Evolutionary conservation across 92 coral and sea anemone species (phyloP), one percentile per base, ranked within the genome.

Genomic region (Phymanthus crucifer): DNA sequence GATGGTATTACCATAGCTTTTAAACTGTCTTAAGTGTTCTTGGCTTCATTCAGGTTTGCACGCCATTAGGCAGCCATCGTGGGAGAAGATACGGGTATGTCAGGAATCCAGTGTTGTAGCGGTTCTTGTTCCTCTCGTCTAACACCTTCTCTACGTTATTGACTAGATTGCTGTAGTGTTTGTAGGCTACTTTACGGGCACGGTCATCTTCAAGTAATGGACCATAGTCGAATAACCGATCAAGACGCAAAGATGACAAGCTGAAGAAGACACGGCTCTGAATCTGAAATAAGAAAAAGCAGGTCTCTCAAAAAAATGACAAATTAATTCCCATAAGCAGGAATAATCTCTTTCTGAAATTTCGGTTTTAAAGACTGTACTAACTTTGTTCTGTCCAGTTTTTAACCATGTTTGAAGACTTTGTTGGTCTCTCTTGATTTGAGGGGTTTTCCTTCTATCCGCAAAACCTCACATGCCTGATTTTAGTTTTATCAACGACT

Each of bases 11-110:
- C 13, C 14, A 43, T 0, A 43, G 13, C 17, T 5, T n/a, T n/a
- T n/a, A n/a, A n/a, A n/a, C n/a, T n/a, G n/a, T n/a, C n/a, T n/a
- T n/a, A 43, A 43, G 48, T 17, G 48, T 17, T 17, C 14, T 43
- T 43, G 48, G 2, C 14, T 43, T 17, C 48, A 43, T 34, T 70
- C 32, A 81, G 14, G 85, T 81, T 64, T 81, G 85, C 12, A 84
- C 65, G 24, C 92, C 84, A 77, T 84, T 84, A 52, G 89, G 83
- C 32, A 88, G 83, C 92, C 88, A 88, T 40, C 80, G 48, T 36
- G 89, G 86, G 37, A 84, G 72, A 37, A 88, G n/a, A 68, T 88
- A 88, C 8, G 91, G 91, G 71, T 88, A 88, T 3, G 88, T 79
- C 12, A 84, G 86, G 35, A 46, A 81, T 7, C 91, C 91, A 32